Evolutionary conservation across 2,797 vertebrate species (phyloP).

Genomic region (Pogoniulus pusillus): DNA sequence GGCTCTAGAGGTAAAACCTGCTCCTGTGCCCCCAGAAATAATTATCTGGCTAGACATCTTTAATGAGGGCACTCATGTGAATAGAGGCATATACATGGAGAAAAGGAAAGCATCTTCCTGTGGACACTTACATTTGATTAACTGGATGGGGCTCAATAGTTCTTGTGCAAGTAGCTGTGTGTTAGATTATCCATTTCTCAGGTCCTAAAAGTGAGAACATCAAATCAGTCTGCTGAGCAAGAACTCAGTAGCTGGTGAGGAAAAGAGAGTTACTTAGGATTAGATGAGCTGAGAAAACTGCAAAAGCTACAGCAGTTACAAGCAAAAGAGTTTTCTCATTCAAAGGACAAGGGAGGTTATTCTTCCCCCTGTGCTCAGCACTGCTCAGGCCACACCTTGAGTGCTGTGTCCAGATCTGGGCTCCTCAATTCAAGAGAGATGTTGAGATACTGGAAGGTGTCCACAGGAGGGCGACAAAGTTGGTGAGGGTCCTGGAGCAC

Average conservation of each 20-base stretch:
- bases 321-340: not conserved
- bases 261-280: not conserved
- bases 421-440: no score
- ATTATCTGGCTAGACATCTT: not conserved
- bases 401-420: no score
- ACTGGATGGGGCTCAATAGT: not conserved
- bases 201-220: not conserved
- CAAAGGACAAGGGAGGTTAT: not conserved
- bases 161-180: not conserved
- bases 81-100: not conserved
- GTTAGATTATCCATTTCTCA: not conserved
- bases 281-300: not conserved
- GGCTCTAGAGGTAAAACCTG: not conserved
- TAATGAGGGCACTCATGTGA: not conserved
- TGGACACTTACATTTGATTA: not conserved
- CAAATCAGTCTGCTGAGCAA: not conserved
- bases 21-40: fast-evolving
- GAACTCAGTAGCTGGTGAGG: not conserved
- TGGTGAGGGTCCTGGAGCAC: no score
- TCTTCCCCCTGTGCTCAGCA: no score
- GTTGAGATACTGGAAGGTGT: no score
- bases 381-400: no score
- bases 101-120: not conserved
- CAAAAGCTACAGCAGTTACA: not conserved
- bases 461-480: no score